These are phyloP conservation scores for Eulemur rubriventer DNA, from an alignment of 2,797 vertebrate species.

Conservation along the genomic window DNA sequence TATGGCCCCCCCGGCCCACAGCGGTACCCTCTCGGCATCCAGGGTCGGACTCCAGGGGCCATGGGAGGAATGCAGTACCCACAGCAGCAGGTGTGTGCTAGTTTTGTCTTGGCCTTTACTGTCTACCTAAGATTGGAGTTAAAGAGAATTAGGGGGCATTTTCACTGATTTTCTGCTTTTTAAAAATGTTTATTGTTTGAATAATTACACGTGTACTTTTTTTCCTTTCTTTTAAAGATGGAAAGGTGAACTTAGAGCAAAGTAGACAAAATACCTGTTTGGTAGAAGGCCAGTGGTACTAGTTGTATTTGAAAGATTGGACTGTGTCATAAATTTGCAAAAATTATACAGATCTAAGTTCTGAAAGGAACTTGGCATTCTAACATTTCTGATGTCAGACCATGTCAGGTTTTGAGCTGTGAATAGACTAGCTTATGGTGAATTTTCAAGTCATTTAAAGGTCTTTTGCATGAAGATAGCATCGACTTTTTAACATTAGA, in stretches of 20 bases:
- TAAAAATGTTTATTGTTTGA: background rate
- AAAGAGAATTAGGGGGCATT: background rate
- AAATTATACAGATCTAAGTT: background rate
- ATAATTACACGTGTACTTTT: background rate
- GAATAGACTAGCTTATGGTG: background rate
- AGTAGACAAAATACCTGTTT: background rate
- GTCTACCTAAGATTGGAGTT: background rate
- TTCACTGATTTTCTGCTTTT: background rate
- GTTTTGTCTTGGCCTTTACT: background rate
- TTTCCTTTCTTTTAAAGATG: background rate
- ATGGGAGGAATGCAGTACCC: conserved; percentile 95
- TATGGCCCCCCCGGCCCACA: conserved; percentile 91
- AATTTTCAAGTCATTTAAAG: background rate
- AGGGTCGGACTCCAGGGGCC: conserved; percentile 89
- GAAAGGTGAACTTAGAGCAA: background rate
- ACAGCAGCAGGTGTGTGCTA: conserved; percentile 93
- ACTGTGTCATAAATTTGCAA: background rate
- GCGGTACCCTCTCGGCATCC: conserved; percentile 93
- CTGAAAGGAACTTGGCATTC: background rate
- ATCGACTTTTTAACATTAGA: background rate
- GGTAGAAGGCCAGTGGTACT: background rate
- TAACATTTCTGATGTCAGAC: background rate
- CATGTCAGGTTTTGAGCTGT: background rate
- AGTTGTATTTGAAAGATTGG: background rate
- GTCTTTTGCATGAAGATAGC: background rate